Evolutionary conservation across 35 echinoderm and acorn worm genomes (phyloP).

Genomic region (Strongylocentrotus purpuratus): DNA sequence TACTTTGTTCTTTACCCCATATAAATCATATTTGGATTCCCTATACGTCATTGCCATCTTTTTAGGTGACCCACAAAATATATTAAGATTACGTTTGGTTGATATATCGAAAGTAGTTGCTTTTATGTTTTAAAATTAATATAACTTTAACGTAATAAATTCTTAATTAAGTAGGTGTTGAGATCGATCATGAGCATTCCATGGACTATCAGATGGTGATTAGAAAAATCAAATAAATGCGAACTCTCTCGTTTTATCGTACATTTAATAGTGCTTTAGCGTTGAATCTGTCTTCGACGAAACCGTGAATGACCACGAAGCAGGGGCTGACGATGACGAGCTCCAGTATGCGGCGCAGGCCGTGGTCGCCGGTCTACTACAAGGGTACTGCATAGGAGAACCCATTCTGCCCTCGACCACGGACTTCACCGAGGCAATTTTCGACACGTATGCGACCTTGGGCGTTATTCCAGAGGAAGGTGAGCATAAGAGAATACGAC

Average conservation of each 20-base stretch:
- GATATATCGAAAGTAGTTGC: too few species aligned
- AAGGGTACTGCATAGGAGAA: conserved; percentile 80
- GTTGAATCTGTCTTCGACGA: conserved; percentile 69
- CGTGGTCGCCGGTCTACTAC: conserved; percentile 64
- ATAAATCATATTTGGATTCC: too few species aligned
- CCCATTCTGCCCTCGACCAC: conserved; percentile 50
- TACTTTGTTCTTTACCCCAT: too few species aligned
- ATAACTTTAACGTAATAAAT: too few species aligned
- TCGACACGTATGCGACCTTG: conserved; percentile 51
- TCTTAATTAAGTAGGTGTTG: too few species aligned
- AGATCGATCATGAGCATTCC: neutral
- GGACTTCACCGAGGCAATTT: conserved; percentile 65
- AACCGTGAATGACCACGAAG: conserved; percentile 56
- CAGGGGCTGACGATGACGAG: conserved; percentile 62
- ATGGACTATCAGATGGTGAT: too few species aligned
- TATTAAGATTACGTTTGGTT: too few species aligned
- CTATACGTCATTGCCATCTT: too few species aligned
- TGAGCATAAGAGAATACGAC: neutral
- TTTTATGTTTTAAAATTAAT: too few species aligned
- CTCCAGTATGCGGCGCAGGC: conserved; percentile 39
- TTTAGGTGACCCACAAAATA: too few species aligned
- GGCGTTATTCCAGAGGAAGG: conserved; percentile 68
- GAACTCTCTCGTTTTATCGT: neutral
- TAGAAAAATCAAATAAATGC: neutral
- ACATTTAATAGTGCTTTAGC: conserved; percentile 68